These are phyloP conservation scores for Chrysolina haemoptera DNA, from an alignment of 2,888 invertebrate genomes.

Conservation along the genomic window DNA sequence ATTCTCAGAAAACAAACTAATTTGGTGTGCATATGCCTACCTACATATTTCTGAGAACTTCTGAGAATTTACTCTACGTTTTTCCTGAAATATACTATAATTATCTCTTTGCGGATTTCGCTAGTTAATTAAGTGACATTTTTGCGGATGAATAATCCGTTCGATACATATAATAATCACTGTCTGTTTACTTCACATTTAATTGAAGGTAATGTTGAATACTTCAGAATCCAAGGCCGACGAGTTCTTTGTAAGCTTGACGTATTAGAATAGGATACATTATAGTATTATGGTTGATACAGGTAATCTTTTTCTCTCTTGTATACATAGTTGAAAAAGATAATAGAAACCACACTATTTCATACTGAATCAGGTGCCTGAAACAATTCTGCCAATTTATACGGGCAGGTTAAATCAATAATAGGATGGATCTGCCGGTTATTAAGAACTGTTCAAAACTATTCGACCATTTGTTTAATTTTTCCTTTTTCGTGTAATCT, in stretches of 20 bases:
- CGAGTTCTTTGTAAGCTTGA: constrained; percentile 39
- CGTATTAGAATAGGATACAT: constrained; percentile 40
- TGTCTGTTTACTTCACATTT: constrained; percentile 21
- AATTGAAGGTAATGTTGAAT: constrained; percentile 45
- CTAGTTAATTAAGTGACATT: constrained; percentile 17
- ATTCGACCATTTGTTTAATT: neutral
- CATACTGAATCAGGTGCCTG: constrained; percentile 4
- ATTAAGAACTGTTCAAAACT: constrained; percentile 4
- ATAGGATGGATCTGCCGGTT: constrained; percentile 6
- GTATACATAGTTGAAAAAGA: constrained; percentile 1
- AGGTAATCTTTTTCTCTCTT: constrained; percentile 15
- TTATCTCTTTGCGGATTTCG: neutral
- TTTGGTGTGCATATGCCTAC: too few relatives aligned
- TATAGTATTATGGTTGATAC: constrained; percentile 28
- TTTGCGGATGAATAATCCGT: constrained; percentile 25
- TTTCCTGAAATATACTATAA: too few relatives aligned
- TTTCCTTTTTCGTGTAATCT: neutral
- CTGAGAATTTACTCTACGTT: too few relatives aligned
- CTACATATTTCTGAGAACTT: too few relatives aligned
- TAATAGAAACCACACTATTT: neutral
- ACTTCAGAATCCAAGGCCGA: constrained; percentile 42
- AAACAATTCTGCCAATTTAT: constrained; percentile 1
- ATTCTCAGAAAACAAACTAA: too few relatives aligned
- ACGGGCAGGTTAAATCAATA: constrained; percentile 17
- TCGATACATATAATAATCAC: constrained; percentile 16